A percentile compares a stretch with the other conserved stretches of the same genome.
These are phyloP conservation scores for Corynorhinus townsendii DNA, from an alignment of 2,113 vertebrate genomes.

Conservation along the genomic window DNA sequence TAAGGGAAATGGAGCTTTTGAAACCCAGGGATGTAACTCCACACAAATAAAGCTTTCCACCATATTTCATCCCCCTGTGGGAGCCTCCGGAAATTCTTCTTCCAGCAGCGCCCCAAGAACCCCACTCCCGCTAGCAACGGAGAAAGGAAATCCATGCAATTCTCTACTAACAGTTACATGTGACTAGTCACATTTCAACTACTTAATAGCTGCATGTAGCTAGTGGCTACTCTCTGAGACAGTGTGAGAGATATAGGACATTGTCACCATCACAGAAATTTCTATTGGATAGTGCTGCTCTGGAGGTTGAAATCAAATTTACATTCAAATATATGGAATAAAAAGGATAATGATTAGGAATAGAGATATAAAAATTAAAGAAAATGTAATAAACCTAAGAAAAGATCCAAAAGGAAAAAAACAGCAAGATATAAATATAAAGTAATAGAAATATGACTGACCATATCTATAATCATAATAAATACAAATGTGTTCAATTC, in stretches of 20 bases:
- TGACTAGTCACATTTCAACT: background rate
- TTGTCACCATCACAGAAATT: background rate
- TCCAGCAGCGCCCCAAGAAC: no score
- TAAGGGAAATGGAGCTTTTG: no score
- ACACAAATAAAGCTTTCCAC: no score
- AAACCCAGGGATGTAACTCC: no score
- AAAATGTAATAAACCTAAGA: background rate
- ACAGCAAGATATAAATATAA: background rate
- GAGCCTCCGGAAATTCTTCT: no score
- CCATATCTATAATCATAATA: background rate
- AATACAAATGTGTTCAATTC: background rate
- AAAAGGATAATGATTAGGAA: background rate
- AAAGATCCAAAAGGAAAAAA: background rate
- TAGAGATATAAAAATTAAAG: background rate
- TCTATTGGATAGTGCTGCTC: background rate
- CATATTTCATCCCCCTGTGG: no score
- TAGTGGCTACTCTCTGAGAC: background rate
- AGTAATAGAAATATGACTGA: background rate
- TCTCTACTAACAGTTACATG: no score
- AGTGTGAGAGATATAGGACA: background rate
- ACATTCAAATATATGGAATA: background rate
- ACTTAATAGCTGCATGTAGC: background rate
- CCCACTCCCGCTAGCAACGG: no score
- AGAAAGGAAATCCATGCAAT: no score
- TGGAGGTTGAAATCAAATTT: background rate